Conservation (phyloP, 1,140 invertebrate species). For the Dendroctonus valens region DNA sequence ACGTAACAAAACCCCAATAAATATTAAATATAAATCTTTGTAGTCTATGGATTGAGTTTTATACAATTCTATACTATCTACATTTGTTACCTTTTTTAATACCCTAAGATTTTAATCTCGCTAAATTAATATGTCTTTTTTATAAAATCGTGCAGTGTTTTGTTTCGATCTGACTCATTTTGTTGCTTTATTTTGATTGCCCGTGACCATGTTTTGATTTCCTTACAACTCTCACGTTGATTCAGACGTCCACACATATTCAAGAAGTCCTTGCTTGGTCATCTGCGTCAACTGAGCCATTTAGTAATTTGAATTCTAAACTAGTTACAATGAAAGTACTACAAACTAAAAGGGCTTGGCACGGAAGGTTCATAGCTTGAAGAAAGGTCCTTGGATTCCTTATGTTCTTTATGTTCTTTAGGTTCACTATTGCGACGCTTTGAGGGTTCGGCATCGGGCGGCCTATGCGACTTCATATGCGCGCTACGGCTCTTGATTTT, state of each 20-base stretch:
- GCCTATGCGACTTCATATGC: constrained; percentile 96
- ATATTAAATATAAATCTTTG: constrained; percentile 50
- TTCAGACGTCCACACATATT: too few species aligned
- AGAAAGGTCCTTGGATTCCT: constrained; percentile 31
- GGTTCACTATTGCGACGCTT: constrained; percentile 40
- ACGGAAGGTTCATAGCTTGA: constrained; percentile 46
- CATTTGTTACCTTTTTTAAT: constrained; percentile 38
- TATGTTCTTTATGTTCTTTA: constrained; percentile 40
- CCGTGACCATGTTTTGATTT: constrained; percentile 42
- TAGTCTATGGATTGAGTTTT: constrained; percentile 49
- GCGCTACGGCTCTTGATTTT: constrained; percentile 98
- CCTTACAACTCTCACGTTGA: constrained; percentile 5
- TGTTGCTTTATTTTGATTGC: constrained; percentile 44
- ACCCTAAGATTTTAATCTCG: constrained; percentile 34
- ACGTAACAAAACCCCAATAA: constrained; percentile 52
- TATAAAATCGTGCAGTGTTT: constrained; percentile 32
- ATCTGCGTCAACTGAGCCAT: constrained; percentile 14
- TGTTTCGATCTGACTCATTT: constrained; percentile 40
- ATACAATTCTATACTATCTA: constrained; percentile 46
- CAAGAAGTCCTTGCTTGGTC: background rate
- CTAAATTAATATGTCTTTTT: constrained; percentile 34
- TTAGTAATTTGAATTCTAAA: constrained; percentile 15
- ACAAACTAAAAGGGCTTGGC: constrained; percentile 49
- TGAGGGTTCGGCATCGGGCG: constrained; percentile 65
- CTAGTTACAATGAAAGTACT: constrained; percentile 33